Evolutionary conservation across 2,888 invertebrate species (phyloP), one percentile per base, ranked within the genome.

Genomic region (Drosophila tanythrix): DNA sequence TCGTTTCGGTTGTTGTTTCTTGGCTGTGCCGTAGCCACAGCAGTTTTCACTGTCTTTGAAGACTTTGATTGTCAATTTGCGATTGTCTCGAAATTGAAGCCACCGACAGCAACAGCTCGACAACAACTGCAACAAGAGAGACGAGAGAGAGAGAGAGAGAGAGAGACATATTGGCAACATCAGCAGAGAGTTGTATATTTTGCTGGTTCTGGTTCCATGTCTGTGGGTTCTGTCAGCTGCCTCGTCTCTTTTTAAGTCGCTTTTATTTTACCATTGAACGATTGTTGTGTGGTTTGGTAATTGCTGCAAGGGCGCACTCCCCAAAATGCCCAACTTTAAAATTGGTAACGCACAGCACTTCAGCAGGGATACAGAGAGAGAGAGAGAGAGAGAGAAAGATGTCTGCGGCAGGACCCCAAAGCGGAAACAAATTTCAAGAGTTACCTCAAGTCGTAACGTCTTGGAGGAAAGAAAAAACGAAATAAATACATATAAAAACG

Each of bases 61-160:
- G 87, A 90, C 87, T 89, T 88, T 87, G 87, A 87, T 87, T 87
- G 87, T 87, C 87, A 87, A 87, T 87, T 87, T 87, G 90, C 87
- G 87, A 87, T 87, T 87, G 87, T 87, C 87, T 87, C 87, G 87
- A 82, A 87, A 88, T 85, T 84, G 85, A 84, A 89, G 85, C 76
- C 69, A 82, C 66, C 62, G 67, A 75, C 79, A 77, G 36, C 79
- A 74, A 57, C 62, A 77, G 55, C 67, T 33, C n/a, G 13, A 61
- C 62, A 74, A 60, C 61, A 64, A 29, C 52, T 25, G 36, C 46
- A 36, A 3, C 43, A 61, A 27, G 25, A 56, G 8, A 18, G 36
- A 11, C 15, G 58, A 58, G 5, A 11, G 40, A 11, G 21, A 61
- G 27, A 10, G 53, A 56, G 18, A 55, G 58, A 57, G 13, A 15